Percentiles rank a stretch among this genome's conserved stretches.
These are phyloP conservation scores for Subanguina moxae DNA, from an alignment of 1,140 invertebrate genomes.

Conservation along the genomic window DNA sequence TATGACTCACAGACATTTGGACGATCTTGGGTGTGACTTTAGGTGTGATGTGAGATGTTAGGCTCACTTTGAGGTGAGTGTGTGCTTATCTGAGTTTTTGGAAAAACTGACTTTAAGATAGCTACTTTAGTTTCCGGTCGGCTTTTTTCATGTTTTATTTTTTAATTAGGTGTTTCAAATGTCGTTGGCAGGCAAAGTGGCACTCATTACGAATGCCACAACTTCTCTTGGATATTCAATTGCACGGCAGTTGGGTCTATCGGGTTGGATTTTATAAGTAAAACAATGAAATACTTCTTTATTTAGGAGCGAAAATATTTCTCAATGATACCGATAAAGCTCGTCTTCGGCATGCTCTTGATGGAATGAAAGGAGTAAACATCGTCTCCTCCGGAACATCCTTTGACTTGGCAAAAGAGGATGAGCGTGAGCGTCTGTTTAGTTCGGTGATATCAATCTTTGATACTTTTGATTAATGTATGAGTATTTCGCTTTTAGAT, in stretches of 20 bases:
- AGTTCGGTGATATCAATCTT: slow-evolving; percentile 10
- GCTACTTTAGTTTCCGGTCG: no score
- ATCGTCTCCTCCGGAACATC: slow-evolving; percentile 17
- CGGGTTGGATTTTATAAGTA: neutral
- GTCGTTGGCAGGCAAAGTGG: neutral
- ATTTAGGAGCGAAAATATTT: neutral
- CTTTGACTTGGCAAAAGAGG: slow-evolving; percentile 18
- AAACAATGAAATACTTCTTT: neutral
- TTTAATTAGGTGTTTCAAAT: no score
- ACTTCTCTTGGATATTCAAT: neutral
- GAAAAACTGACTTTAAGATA: no score
- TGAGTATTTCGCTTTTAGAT: slow-evolving; percentile 22
- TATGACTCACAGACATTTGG: no score
- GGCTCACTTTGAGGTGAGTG: no score
- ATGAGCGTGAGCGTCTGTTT: slow-evolving; percentile 22
- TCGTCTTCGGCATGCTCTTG: neutral
- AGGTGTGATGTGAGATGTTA: no score
- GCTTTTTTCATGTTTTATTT: no score
- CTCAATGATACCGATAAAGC: slow-evolving; percentile 1
- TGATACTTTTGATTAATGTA: no score
- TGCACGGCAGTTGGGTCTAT: neutral
- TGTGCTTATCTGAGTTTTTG: no score
- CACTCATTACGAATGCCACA: neutral
- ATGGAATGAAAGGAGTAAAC: slow-evolving; percentile 16
- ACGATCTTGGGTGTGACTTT: no score